phyloP scores from a whole-genome alignment of 2,888 invertebrate species.

The Sisyra nigra region DNA sequence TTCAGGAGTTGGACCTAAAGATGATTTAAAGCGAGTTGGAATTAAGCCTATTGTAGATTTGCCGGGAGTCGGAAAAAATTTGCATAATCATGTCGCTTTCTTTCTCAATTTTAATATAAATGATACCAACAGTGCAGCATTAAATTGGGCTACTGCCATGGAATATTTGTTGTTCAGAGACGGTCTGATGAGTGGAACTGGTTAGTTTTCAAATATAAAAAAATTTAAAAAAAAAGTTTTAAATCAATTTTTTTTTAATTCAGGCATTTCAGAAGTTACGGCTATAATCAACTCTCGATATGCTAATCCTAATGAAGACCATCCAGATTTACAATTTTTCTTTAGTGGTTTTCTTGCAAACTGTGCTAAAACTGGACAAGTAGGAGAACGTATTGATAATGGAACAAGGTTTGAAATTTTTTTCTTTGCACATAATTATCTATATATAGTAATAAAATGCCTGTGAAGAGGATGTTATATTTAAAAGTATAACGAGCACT shows the following conservation, averaged over 20 bases:
- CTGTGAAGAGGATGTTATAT: neutral
- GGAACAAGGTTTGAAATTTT: conserved; percentile 26
- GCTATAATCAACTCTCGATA: conserved; percentile 69
- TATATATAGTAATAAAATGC: too few relatives aligned
- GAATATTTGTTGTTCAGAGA: conserved; percentile 77
- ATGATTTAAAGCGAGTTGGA: conserved; percentile 41
- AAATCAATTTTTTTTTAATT: neutral
- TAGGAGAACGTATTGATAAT: conserved; percentile 58
- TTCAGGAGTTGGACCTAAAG: conserved; percentile 73
- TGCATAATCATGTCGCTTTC: conserved; percentile 74
- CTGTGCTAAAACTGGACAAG: conserved; percentile 74
- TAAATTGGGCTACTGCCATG: conserved; percentile 90
- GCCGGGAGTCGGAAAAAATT: conserved; percentile 69
- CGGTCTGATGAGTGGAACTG: conserved; percentile 80
- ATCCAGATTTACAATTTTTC: conserved; percentile 75
- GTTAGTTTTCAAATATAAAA: conserved; percentile 29
- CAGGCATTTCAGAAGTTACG: conserved; percentile 70
- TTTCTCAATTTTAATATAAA: conserved; percentile 65
- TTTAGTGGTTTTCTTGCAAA: conserved; percentile 77
- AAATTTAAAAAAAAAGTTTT: too few relatives aligned
- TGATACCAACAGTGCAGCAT: conserved; percentile 66
- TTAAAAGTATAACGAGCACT: neutral
- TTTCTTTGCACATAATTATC: neutral
- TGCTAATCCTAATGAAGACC: conserved; percentile 52
- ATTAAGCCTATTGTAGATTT: conserved; percentile 53